Evolutionary conservation across 2,888 invertebrate genomes (phyloP), one percentile per base, ranked within the genome.

Genomic region (Melanostoma mellinum): DNA sequence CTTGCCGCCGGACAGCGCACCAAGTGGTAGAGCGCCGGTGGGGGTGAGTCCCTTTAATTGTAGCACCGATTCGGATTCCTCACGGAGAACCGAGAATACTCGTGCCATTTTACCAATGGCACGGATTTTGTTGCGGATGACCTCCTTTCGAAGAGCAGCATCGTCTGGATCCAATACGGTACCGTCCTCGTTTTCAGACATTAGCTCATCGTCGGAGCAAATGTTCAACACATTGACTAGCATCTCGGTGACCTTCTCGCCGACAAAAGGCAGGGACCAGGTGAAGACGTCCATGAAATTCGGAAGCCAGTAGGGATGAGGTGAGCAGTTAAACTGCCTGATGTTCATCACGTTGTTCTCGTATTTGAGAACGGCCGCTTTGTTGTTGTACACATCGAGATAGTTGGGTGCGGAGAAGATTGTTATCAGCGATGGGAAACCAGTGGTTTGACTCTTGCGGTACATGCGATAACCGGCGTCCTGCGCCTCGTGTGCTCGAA

Each of bases 301-400:
- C 88, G 99, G 99, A 92, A 99, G 93, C 99, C 99, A 99, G 92
- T 99, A 99, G 46, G 99, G 99, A 93, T 99, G 99, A 85, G 99
- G 98, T 88, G 99, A 99, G 93, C 98, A 99, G 93, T 99, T 99
- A 93, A 99, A 99, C 93, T 99, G 99, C 90, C 99, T 95, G 90
- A 99, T 99, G 93, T 99, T 99, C 99, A 99, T 99, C 89, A 99
- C 99, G 94, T 99, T 99, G 93, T 99, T 99, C 94, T 99, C 99
- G 93, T 99, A 99, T 93, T 99, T 99, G 91, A 99, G 94, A 91
- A 99, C 99, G 90, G 99, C 99, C 92, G 99, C 99, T 94, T 98
- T 99, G 94, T 99, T 99, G 93, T 99, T 99, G 93, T 99, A 99
- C 88, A 99, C 99, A 94, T 99, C 99, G 94, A 99, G 94, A 93